Evolutionary conservation across 2,113 vertebrate genomes (phyloP).

Genomic region (Ranitomeya imitator): DNA sequence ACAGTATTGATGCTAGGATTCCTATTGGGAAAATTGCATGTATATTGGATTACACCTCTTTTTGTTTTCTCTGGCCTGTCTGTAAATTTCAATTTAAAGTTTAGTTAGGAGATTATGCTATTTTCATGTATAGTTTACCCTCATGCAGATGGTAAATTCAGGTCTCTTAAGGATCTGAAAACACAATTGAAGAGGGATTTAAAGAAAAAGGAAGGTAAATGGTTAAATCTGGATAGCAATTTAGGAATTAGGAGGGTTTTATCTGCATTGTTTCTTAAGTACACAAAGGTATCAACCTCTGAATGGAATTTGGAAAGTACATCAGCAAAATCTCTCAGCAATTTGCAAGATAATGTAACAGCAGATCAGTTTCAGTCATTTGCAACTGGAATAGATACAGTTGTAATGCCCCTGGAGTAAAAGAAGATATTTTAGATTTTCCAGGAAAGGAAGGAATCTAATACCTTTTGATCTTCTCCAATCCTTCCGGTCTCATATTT

Average conservation of each 20-base stretch:
- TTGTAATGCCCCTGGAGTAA: background rate
- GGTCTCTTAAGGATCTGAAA: background rate
- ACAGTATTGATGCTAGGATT: background rate
- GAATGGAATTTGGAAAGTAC: slow-evolving; percentile 31
- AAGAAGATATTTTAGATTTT: slow-evolving; percentile 47
- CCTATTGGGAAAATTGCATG: background rate
- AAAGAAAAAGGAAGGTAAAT: background rate
- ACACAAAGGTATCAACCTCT: background rate
- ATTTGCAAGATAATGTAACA: slow-evolving; percentile 35
- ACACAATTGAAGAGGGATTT: background rate
- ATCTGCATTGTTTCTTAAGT: background rate
- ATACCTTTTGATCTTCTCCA: slow-evolving; percentile 17
- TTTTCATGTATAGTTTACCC: background rate
- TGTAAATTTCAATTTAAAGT: background rate
- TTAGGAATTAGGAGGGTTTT: background rate
- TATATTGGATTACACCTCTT: background rate
- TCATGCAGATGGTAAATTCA: background rate
- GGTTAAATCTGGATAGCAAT: background rate
- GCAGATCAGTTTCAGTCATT: slow-evolving; percentile 42
- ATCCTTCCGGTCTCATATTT: slow-evolving; percentile 23
- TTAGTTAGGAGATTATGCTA: background rate
- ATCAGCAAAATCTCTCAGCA: slow-evolving; percentile 18
- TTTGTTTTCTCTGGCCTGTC: background rate
- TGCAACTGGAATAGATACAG: slow-evolving; percentile 23
- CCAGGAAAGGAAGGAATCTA: slow-evolving; percentile 39